Conservation (phyloP, 2,113 vertebrate species). For the Brachirus orientalis region DNA sequence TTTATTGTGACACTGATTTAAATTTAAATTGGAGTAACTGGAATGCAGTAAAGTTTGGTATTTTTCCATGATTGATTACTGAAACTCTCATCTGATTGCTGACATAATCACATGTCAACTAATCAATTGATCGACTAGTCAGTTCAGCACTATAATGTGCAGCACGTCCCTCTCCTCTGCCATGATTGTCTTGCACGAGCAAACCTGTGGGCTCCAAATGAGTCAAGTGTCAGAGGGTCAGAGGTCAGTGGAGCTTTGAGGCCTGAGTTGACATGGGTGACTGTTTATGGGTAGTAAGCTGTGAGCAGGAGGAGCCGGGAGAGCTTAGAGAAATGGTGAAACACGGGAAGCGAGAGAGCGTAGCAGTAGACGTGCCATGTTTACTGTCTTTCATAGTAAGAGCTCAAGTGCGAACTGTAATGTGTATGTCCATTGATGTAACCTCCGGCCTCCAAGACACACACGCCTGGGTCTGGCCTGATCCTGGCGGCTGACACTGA, state of each 20-base stretch:
- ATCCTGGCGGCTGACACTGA: constrained; percentile 77
- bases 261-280: constrained; percentile 51
- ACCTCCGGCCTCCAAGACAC: constrained; percentile 78
- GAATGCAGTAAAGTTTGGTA: too few relatives aligned
- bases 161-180: neutral
- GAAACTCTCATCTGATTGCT: neutral
- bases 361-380: constrained; percentile 62
- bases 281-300: constrained; percentile 45
- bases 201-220: constrained; percentile 24
- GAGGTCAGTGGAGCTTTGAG: constrained; percentile 60
- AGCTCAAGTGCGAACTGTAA: constrained; percentile 78
- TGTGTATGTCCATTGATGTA: constrained; percentile 83
- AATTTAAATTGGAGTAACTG: too few relatives aligned
- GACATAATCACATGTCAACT: neutral
- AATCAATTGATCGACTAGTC: too few relatives aligned
- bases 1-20: too few relatives aligned
- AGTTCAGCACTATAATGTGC: neutral
- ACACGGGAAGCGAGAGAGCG: constrained; percentile 16
- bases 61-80: neutral
- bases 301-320: constrained; percentile 15
- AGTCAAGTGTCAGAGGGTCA: constrained; percentile 58
- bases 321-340: constrained; percentile 14
- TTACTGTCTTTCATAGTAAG: constrained; percentile 75
- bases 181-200: constrained; percentile 7
- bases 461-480: constrained; percentile 71